These are phyloP conservation scores for Agrotis exclamationis DNA, from an alignment of 2,888 invertebrate genomes.

Conservation along the genomic window DNA sequence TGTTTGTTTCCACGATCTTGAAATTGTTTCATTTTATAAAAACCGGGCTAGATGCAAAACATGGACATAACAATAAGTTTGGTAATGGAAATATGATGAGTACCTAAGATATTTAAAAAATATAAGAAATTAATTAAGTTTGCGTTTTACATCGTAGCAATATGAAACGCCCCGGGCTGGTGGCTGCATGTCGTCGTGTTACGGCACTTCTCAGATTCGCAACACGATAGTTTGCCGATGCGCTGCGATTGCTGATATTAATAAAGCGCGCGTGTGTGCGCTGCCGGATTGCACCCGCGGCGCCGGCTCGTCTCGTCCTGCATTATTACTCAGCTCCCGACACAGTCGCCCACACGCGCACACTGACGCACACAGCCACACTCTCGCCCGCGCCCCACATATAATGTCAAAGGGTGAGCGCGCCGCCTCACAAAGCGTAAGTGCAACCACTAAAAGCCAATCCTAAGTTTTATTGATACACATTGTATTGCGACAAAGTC, in stretches of 20 bases:
- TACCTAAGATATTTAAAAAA: slow-evolving; percentile 5
- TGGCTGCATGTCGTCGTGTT: slow-evolving; percentile 46
- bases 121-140: slow-evolving; percentile 46
- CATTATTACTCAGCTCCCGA: slow-evolving; percentile 79
- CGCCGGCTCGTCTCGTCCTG: slow-evolving; percentile 82
- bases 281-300: slow-evolving; percentile 69
- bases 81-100: background rate
- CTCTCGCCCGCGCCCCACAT: slow-evolving; percentile 78
- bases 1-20: slow-evolving; percentile 4
- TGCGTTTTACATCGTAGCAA: slow-evolving; percentile 49
- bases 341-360: slow-evolving; percentile 58
- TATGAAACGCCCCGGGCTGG: slow-evolving; percentile 67
- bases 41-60: slow-evolving; percentile 2
- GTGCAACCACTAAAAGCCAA: slow-evolving; percentile 92
- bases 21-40: slow-evolving; percentile 22
- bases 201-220: slow-evolving; percentile 42
- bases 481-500: slow-evolving; percentile 92
- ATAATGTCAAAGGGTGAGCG: slow-evolving; percentile 91
- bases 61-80: background rate
- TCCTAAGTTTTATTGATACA: slow-evolving; percentile 92
- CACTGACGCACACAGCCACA: slow-evolving; percentile 65
- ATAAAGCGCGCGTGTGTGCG: slow-evolving; percentile 72
- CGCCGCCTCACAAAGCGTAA: slow-evolving; percentile 91
- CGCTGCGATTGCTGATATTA: slow-evolving; percentile 81
- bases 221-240: slow-evolving; percentile 63